Evolutionary conservation across 2,113 vertebrate species (phyloP), one percentile per base, ranked within the genome.

Genomic region (Actenoides hombroni): DNA sequence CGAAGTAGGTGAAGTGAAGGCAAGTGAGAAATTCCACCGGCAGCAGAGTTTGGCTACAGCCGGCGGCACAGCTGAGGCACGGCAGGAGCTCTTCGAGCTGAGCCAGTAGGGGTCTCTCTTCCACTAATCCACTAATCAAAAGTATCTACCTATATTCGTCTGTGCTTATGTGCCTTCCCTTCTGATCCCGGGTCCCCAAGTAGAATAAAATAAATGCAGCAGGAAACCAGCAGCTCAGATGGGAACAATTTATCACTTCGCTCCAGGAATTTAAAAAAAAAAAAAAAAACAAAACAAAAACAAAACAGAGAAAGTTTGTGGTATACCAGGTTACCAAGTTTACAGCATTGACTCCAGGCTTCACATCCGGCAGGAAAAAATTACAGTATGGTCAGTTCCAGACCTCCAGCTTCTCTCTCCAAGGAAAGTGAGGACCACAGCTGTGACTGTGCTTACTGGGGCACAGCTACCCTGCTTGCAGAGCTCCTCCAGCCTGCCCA

Each of bases 21-120:
- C 5, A 2, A 77, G 68, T 1, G 0, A 59, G 29, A 81, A 70
- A 90, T 31, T 37, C 56, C 46, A 42, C 40, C 2, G 0, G 64
- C 65, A 73, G 74, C 46, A 53, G 51, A 53, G 5, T 21, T 63
- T 0, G 0, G 46, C 59, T 33, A 35, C 1, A 7, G 59, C 54
- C 9, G 2, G 53, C 59, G 2, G 0, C 26, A 9, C 5, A 18
- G 33, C 46, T 1, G 2, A 68, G 16, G 37, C 10, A 37, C 4
- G 0, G 77, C 42, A 74, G 65, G 12, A 2, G 89, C 71, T 82
- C 73, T 48, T 37, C 54, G 3, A 48, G 42, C 83, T 59, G 48
- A 93, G 60, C 98, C 98, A 98, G 97, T 95, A 98, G 98, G 97
- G 97, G 97, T 95, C 98, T 97, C 98, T 97, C 95, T 97, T 95